Evolutionary conservation across 2,797 vertebrate species (phyloP).

Genomic region (Chromobotia macracanthus): DNA sequence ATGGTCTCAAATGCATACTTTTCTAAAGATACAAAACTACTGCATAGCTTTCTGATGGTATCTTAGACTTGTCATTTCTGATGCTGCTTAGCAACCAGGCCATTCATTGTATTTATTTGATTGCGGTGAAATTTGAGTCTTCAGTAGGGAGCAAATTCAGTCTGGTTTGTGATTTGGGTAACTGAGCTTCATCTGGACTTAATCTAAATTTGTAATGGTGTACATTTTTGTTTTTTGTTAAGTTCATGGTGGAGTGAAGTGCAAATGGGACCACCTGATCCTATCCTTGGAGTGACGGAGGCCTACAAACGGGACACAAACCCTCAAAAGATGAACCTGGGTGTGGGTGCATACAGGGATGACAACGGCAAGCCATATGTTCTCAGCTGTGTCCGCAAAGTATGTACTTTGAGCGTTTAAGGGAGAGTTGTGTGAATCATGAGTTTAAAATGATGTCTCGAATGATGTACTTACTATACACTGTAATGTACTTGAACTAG

Average conservation of each 20-base stretch:
- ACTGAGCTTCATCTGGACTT: background rate
- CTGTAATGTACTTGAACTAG: background rate
- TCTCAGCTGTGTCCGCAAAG: slow-evolving; percentile 92
- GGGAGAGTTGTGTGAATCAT: too few species aligned
- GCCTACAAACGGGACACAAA: slow-evolving; percentile 93
- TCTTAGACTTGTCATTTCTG: background rate
- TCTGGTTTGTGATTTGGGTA: background rate
- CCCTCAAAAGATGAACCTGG: slow-evolving; percentile 98
- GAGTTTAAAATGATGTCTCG: background rate
- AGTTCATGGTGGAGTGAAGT: slow-evolving; percentile 98
- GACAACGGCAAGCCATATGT: slow-evolving; percentile 94
- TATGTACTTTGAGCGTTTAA: slow-evolving; percentile 53
- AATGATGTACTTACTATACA: background rate
- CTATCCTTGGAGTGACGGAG: slow-evolving; percentile 94
- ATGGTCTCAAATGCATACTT: background rate
- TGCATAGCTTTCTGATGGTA: background rate
- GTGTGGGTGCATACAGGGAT: slow-evolving; percentile 95
- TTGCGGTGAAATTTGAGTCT: background rate
- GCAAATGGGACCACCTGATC: slow-evolving; percentile 97
- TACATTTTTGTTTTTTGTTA: background rate
- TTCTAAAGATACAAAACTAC: background rate
- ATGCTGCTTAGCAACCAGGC: background rate
- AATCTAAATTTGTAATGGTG: background rate
- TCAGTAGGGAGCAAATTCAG: background rate
- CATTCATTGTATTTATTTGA: background rate